Evolutionary conservation across 2,888 invertebrate species (phyloP).

Genomic region (Ptychoptera albimana): DNA sequence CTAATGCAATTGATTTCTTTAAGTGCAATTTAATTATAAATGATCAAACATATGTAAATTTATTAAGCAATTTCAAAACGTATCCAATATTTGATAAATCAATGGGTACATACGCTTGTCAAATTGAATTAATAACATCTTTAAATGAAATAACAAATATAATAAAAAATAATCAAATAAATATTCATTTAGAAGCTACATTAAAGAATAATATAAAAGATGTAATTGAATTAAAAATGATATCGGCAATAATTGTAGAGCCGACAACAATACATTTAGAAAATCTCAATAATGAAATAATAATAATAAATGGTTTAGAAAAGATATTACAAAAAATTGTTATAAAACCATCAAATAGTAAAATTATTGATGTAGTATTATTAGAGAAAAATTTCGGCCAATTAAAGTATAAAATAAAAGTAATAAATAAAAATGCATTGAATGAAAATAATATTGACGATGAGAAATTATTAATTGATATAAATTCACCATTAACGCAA

Average conservation of each 20-base stretch:
- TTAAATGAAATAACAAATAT: conserved; percentile 22
- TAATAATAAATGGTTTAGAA: conserved; percentile 36
- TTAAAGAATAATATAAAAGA: conserved; percentile 24
- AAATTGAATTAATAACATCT: conserved; percentile 20
- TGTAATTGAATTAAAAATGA: conserved; percentile 23
- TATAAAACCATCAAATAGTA: conserved; percentile 27
- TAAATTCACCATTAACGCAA: conserved; percentile 26
- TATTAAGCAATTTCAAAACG: conserved; percentile 23
- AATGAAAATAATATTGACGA: conserved; percentile 12
- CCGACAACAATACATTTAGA: conserved; percentile 19
- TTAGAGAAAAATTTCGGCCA: conserved; percentile 23
- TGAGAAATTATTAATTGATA: conserved; percentile 21
- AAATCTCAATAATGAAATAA: conserved; percentile 21
- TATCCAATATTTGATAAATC: conserved; percentile 21
- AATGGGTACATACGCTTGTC: conserved; percentile 25
- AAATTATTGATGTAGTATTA: conserved; percentile 20
- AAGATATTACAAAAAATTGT: conserved; percentile 38
- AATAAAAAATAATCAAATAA: conserved; percentile 24
- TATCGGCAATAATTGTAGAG: conserved; percentile 26
- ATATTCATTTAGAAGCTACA: conserved; percentile 24
- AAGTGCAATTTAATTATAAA: no score
- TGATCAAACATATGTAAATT: conserved; percentile 3
- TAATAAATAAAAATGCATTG: conserved; percentile 18
- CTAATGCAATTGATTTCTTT: no score
- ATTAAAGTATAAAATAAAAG: conserved; percentile 23